Percentiles rank a stretch among this genome's conserved stretches.
Evolutionary conservation across 1,140 invertebrate genomes (phyloP).

Genomic region (Drosophila lini): DNA sequence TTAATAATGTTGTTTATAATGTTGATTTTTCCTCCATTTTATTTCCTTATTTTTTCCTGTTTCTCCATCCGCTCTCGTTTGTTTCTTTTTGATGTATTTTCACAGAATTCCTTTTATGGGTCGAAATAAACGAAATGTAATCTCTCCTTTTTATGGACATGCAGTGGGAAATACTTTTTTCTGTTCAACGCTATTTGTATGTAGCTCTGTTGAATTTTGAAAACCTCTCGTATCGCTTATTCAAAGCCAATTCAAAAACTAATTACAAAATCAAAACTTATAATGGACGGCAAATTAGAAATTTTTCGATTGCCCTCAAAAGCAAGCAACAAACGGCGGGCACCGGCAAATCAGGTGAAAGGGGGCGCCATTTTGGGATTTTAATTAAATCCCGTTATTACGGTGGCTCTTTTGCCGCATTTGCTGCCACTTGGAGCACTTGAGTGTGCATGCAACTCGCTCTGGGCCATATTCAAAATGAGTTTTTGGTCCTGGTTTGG

Average conservation of each 20-base stretch:
- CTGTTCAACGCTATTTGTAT: conserved; percentile 11
- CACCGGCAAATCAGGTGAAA: conserved; percentile 51
- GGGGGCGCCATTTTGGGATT: conserved; percentile 64
- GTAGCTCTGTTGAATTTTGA: conserved; percentile 7
- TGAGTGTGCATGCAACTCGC: conserved; percentile 39
- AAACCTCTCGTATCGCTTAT: conserved; percentile 9
- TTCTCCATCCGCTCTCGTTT: conserved; percentile 11
- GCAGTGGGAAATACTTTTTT: conserved; percentile 9
- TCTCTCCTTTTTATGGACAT: conserved; percentile 49
- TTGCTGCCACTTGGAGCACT: conserved; percentile 44
- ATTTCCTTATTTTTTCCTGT: conserved; percentile 30
- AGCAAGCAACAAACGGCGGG: conserved; percentile 27
- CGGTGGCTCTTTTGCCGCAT: conserved; percentile 35
- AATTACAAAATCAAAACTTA: conserved; percentile 78
- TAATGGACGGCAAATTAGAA: conserved; percentile 68
- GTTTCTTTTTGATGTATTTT: conserved; percentile 68
- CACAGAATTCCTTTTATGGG: conserved; percentile 71
- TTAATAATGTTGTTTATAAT: conserved; percentile 84
- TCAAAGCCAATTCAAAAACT: conserved; percentile 61
- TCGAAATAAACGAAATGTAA: conserved; percentile 52
- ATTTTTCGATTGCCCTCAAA: conserved; percentile 61
- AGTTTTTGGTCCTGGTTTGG: conserved; percentile 58
- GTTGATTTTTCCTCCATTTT: conserved; percentile 64
- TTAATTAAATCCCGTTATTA: conserved; percentile 74
- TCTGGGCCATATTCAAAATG: conserved; percentile 63